A percentile compares a stretch with the other conserved stretches of the same genome.
These are phyloP conservation scores for Epinephelus fuscoguttatus DNA, from an alignment of 2,113 vertebrate species.

Conservation along the genomic window DNA sequence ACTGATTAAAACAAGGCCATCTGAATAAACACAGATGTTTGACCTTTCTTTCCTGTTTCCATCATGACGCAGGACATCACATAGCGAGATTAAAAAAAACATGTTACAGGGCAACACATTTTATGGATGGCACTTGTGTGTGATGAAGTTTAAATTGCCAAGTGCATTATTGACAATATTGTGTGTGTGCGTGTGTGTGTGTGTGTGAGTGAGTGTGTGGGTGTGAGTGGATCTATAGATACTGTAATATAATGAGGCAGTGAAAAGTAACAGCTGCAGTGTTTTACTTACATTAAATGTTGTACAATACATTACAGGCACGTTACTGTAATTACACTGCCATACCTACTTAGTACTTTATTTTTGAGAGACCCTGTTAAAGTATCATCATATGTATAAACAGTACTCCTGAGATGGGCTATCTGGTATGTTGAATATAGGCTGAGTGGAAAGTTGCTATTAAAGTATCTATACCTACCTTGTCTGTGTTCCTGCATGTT, in stretches of 20 bases:
- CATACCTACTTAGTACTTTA: conserved; percentile 58
- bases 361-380: conserved; percentile 63
- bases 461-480: conserved; percentile 73
- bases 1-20: conserved; percentile 25
- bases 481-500: conserved; percentile 58
- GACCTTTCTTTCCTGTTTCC: conserved; percentile 18
- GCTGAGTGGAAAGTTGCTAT: conserved; percentile 71
- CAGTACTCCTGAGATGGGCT: conserved; percentile 48
- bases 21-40: conserved; percentile 37
- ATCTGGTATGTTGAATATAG: conserved; percentile 47
- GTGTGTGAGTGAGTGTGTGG: conserved; percentile 23
- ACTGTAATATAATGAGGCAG: conserved; percentile 46
- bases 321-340: conserved; percentile 59
- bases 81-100: conserved; percentile 14
- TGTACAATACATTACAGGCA: conserved; percentile 64
- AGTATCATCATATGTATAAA: conserved; percentile 63
- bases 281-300: conserved; percentile 62
- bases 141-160: conserved; percentile 53
- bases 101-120: conserved; percentile 26
- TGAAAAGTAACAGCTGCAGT: conserved; percentile 47
- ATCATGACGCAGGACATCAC: conserved; percentile 13
- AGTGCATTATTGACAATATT: conserved; percentile 57
- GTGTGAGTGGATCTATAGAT: conserved; percentile 43
- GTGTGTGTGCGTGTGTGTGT: conserved; percentile 42
- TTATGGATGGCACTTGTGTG: conserved; percentile 46